Evolutionary conservation across 2,888 invertebrate genomes (phyloP), one percentile per base, ranked within the genome.

Genomic region (Halictus quadricinctus): DNA sequence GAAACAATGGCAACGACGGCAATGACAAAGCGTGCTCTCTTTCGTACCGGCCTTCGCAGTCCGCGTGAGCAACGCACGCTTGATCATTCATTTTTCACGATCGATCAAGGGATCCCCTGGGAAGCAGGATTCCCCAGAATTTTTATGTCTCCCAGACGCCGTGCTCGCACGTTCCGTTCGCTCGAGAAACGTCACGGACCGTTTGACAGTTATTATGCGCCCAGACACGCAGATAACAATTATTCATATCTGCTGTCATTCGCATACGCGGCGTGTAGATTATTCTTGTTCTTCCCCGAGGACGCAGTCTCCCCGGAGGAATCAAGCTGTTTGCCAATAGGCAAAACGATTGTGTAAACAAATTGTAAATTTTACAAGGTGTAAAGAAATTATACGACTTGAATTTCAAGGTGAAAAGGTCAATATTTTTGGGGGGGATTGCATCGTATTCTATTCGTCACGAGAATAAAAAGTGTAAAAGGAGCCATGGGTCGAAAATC

Each of bases 31-130:
- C 3, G 36, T 66, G 54, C 50, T 58, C 58, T 41, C 36, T 82
- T 82, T 76, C 83, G 76, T 60, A 29, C 1, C 12, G 66, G 29
- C 72, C 83, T 79, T 84, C 83, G 66, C 46, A 72, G 58, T 69
- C 36, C 66, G 41, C 41, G n/a, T 12, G 13, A 10, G 25, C 25
- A 25, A 10, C 15, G 36, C 76, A 76, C 66, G 18, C 72, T 7
- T 4, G 8, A 58, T 83, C 64, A 41, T 36, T 54, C 48, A n/a
- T 76, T 76, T 74, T 70, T 64, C 54, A 25, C 18, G 13, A 46
- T 25, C 36, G 36, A n/a, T 10, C 36, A 5, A 29, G 79, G 84
- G 54, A 79, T 58, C 10, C 50, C 79, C 69, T 0, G 46, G 10
- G 25, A n/a, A 13, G 60, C 10, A 15, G 25, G 21, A n/a, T 2